These are phyloP conservation scores for Mycetomoellerius zeteki DNA, from an alignment of 1,140 invertebrate genomes.

Conservation along the genomic window DNA sequence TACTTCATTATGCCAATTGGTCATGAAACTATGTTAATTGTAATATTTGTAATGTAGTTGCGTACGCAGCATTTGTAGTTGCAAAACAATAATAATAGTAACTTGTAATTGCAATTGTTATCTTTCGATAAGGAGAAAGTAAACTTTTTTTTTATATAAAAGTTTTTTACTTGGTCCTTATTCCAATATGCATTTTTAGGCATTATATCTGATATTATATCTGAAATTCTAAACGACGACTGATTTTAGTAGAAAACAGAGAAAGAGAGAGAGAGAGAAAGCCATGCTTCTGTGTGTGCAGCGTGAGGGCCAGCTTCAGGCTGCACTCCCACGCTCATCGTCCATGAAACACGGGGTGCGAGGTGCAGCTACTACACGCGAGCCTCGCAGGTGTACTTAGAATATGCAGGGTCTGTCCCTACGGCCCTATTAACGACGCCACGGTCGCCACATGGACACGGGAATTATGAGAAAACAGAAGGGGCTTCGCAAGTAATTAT, in stretches of 20 bases:
- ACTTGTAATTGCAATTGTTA: background rate
- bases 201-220: background rate
- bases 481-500: conserved; percentile 54
- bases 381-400: conserved; percentile 74
- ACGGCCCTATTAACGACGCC: conserved; percentile 70
- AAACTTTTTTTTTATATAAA: background rate
- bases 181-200: conserved; percentile 16
- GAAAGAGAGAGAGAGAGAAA: conserved; percentile 1
- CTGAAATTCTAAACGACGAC: conserved; percentile 32
- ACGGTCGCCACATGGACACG: conserved; percentile 58
- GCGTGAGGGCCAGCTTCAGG: conserved; percentile 81
- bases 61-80: background rate
- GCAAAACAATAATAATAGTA: background rate
- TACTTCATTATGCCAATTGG: background rate
- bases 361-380: conserved; percentile 77
- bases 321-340: conserved; percentile 84
- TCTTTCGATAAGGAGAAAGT: background rate
- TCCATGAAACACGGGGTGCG: conserved; percentile 82
- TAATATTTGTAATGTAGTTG: background rate
- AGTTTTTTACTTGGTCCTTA: background rate
- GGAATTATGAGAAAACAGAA: conserved; percentile 67
- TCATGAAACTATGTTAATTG: conserved; percentile 3
- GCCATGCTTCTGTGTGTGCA: conserved; percentile 61
- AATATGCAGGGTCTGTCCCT: conserved; percentile 72
- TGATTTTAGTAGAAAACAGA: background rate